Base-by-base conservation (phyloP, 2,888 invertebrate genomes). In the Willowsia nigromaculata region DNA sequence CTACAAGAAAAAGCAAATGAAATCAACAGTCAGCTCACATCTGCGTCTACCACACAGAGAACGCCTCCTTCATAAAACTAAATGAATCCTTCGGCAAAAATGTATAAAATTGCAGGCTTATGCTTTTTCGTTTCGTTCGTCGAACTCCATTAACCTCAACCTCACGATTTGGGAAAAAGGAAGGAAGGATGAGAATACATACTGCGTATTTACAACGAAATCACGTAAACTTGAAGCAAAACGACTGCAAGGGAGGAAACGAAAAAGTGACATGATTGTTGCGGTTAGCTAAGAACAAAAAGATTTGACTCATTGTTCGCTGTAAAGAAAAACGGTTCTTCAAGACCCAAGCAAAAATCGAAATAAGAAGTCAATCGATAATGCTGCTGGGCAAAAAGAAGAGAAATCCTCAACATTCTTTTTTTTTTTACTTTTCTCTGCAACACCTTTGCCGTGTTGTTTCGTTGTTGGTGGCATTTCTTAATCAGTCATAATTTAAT, bases 121-220 rank as follows among this genome's bases (percentile, higher is more conserved):
- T 71, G 71, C 71, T 71, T 43, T 71, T 82, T 68, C 65, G 71
- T 37, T 65, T 76, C 65, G 85, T 85, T 80, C 68, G 80, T 43
- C 86, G 86, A 86, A 86, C 86, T 81, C 86, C 80, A 86, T 86
- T 86, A 86, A 86, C 86, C 86, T 80, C 62, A 50, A 40, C 22
- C 40, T 86, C 86, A 86, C 86, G 86, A 86, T 53, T 53, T 33
- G 30, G 18, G 18, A 18, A 50, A 50, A 53, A 7, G 53, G 53
- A 78, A 50, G 50, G 30, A 78, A 78, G 78, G 7, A 43, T 71
- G 13, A 43, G 71, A 22, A 43, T 71, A 22, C 40, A 43, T 11
- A 25, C 22, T 25, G 22, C 22, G 1, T 33, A 7, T 30, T 27
- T 3, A 27, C 13, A 62, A 27, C 27, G 15, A 40, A 27, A 65